These are phyloP conservation scores for Teleopsis dalmanni DNA, from an alignment of 1,140 invertebrate genomes.

Conservation along the genomic window DNA sequence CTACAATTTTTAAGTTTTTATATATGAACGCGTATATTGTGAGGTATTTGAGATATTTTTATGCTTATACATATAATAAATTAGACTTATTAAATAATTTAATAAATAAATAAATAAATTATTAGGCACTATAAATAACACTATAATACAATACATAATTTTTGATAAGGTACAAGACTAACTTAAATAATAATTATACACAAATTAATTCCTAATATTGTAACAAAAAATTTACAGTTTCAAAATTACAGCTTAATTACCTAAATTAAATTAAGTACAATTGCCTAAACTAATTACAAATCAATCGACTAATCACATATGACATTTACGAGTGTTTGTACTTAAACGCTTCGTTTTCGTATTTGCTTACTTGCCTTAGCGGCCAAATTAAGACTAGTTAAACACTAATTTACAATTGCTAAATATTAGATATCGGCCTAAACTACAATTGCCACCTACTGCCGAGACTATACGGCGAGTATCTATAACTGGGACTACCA, in stretches of 20 bases:
- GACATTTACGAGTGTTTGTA: background rate
- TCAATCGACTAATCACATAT: background rate
- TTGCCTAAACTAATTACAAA: background rate
- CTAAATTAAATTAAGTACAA: conserved; percentile 3
- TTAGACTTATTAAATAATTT: background rate
- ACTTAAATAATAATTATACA: background rate
- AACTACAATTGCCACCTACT: conserved; percentile 43
- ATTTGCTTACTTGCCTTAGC: no score
- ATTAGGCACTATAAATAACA: background rate
- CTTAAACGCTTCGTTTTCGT: background rate
- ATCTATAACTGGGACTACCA: conserved; percentile 41
- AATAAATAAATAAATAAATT: conserved; percentile 1
- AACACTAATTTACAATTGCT: no score
- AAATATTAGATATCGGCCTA: no score
- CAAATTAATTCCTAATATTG: background rate
- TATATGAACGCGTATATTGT: no score
- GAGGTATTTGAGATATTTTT: no score
- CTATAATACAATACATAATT: background rate
- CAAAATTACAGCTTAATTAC: background rate
- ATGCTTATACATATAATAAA: no score
- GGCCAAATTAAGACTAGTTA: no score
- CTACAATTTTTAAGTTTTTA: no score
- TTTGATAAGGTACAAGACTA: background rate
- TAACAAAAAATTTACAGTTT: background rate
- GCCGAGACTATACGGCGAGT: conserved; percentile 40